Base-by-base conservation (phyloP, 2,888 invertebrate genomes). In the Cinara cedri region DNA sequence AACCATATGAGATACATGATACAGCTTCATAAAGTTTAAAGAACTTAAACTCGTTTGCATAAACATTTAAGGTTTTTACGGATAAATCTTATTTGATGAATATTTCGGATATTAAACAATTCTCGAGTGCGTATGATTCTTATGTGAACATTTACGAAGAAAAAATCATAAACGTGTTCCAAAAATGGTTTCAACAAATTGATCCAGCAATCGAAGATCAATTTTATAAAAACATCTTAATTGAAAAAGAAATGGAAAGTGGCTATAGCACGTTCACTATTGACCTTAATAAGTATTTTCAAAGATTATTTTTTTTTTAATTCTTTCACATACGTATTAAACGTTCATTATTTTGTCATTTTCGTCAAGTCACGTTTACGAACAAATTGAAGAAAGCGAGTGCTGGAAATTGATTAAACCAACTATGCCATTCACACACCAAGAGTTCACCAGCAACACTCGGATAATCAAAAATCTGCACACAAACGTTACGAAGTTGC, bases 41-140 rank as follows among this genome's bases (percentile, higher is more conserved):
- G n/a, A n/a, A n/a, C n/a, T n/a, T n/a, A n/a, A n/a, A n/a, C n/a
- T n/a, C n/a, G n/a, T n/a, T n/a, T n/a, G n/a, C n/a, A n/a, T n/a
- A n/a, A n/a, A n/a, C 19, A 63, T 63, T 63, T n/a, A 26, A 74
- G 74, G 34, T 51, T 1, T 34, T 74, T 6, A 24, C 42, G 10
- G 14, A 34, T 4, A 49, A 51, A 19, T 63, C 74, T 4, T 74
- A 63, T 62, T 34, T 74, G 19, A n/a, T 51, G 13, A 14, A 51
- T 16, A 34, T 42, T 51, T 4, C 63, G 16, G 9, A 19, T 10
- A 16, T 26, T 2, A 24, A 16, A 11, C n/a, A 66, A 11, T 68
- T 76, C 13, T n/a, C 6, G 1, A 44, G 68, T 21, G 16, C 6
- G 1, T 57, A 46, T 19, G 0, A 0, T 26, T 13, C 13, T 3